Conservation (phyloP, 2,888 invertebrate species). For the Incurvaria masculella region DNA sequence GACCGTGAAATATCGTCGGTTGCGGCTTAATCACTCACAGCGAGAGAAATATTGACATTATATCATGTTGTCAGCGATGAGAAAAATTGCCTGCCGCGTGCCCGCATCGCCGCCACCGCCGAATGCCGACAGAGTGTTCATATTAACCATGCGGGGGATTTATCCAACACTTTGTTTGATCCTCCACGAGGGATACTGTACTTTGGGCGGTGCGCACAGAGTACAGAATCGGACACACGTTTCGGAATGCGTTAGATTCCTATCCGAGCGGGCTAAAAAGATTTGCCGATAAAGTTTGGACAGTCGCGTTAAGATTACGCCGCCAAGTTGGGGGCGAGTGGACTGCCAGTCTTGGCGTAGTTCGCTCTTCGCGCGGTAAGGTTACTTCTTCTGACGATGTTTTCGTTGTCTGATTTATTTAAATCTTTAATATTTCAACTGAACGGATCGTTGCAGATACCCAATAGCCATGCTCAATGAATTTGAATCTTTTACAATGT, state of each 20-base stretch:
- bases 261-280: not conserved
- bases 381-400: too few relatives aligned
- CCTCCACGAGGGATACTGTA: not conserved
- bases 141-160: conserved; percentile 49
- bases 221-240: not conserved
- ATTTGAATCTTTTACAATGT: too few relatives aligned
- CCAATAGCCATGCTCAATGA: too few relatives aligned
- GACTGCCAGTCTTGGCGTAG: not conserved
- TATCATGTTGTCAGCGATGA: conserved; percentile 56
- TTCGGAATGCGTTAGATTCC: not conserved
- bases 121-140: conserved; percentile 46
- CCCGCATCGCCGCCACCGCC: conserved; percentile 28
- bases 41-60: conserved; percentile 52
- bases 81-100: conserved; percentile 51
- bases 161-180: conserved; percentile 20
- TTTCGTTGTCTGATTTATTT: too few relatives aligned
- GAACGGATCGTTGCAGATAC: too few relatives aligned
- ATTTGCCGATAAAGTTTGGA: not conserved
- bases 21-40: conserved; percentile 57
- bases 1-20: conserved; percentile 54
- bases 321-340: not conserved
- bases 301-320: not conserved
- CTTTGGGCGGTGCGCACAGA: not conserved
- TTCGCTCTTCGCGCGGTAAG: too few relatives aligned
- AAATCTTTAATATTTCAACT: too few relatives aligned